These are phyloP conservation scores for Geotrypetes seraphini DNA, from an alignment of 2,797 vertebrate species.

Conservation along the genomic window DNA sequence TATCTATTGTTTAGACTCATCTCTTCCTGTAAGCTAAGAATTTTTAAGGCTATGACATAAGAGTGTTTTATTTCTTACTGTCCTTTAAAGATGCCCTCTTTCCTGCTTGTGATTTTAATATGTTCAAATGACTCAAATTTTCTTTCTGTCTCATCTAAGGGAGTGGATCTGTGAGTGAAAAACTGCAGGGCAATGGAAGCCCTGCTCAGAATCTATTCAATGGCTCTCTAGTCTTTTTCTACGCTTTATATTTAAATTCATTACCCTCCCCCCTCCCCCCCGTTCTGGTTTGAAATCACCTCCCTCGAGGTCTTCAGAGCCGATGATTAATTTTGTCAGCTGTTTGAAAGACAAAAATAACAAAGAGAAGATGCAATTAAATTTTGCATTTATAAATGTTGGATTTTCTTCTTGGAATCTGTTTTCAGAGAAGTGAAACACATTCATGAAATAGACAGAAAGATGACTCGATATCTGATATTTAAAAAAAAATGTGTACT, in stretches of 20 bases:
- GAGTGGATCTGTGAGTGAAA: background rate
- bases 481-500: no score
- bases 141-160: background rate
- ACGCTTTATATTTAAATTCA: background rate
- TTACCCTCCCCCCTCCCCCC: background rate
- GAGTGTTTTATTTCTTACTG: no score
- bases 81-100: no score
- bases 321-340: conserved; percentile 1
- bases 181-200: background rate
- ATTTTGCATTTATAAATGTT: background rate
- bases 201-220: background rate
- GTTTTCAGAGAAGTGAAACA: no score
- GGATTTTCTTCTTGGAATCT: no score
- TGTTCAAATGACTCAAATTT: no score
- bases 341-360: background rate
- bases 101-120: no score
- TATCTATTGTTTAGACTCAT: no score
- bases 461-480: no score
- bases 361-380: background rate
- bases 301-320: background rate
- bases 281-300: background rate
- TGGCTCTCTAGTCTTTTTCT: background rate
- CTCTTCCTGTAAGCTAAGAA: no score
- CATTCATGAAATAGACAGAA: no score
- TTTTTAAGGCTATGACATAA: no score